A percentile compares a stretch with the other conserved stretches of the same genome.
These are phyloP conservation scores for Cantharis flavilabris DNA, from an alignment of 2,888 invertebrate species.

Conservation along the genomic window DNA sequence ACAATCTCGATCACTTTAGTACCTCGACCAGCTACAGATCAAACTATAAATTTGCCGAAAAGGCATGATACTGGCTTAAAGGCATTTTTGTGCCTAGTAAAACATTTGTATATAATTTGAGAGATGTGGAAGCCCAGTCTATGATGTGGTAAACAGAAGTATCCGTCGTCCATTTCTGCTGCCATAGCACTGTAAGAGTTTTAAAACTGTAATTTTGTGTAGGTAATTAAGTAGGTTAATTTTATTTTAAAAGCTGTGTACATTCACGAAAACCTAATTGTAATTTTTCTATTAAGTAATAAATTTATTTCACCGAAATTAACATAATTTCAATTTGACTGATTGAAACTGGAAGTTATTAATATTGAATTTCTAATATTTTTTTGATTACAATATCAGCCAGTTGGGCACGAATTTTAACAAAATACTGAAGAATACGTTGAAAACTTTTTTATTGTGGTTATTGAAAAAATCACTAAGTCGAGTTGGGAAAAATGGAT, in stretches of 20 bases:
- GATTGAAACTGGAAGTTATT: no score
- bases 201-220: background rate
- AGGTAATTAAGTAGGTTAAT: background rate
- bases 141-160: slow-evolving; percentile 61
- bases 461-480: no score
- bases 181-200: background rate
- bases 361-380: no score
- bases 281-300: background rate
- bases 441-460: no score
- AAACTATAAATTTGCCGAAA: slow-evolving; percentile 50
- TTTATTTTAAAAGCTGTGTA: background rate
- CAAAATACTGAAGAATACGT: no score
- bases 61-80: slow-evolving; percentile 51
- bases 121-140: slow-evolving; percentile 63
- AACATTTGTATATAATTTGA: slow-evolving; percentile 49
- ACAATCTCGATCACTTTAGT: slow-evolving; percentile 52
- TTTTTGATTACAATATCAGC: no score
- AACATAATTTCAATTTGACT: background rate
- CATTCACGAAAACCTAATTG: background rate
- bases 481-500: no score
- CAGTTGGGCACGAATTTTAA: no score
- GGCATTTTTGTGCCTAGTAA: slow-evolving; percentile 43
- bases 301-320: background rate
- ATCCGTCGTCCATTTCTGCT: background rate
- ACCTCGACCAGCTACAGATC: slow-evolving; percentile 51